Conservation (phyloP, 1,140 invertebrate species). For the Drosophila dunni region DNA sequence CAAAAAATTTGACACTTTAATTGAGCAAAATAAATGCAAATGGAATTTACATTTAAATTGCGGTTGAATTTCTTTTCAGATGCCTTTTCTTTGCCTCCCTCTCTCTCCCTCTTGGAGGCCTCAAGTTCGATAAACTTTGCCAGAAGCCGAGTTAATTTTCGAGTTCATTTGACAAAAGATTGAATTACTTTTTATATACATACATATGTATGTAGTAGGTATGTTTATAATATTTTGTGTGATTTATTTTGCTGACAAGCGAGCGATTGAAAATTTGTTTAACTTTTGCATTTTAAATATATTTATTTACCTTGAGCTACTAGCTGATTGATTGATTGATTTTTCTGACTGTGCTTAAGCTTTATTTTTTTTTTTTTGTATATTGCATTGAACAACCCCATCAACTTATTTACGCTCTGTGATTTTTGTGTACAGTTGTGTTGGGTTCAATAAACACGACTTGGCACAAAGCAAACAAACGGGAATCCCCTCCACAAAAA, state of each 20-base stretch:
- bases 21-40: not conserved
- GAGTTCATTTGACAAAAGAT: slow-evolving; percentile 17
- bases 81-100: not conserved
- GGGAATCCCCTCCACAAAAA: not conserved
- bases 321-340: slow-evolving; percentile 34
- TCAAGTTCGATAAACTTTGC: slow-evolving; percentile 2
- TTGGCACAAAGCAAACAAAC: slow-evolving; percentile 27
- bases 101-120: not conserved
- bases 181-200: slow-evolving; percentile 22
- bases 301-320: slow-evolving; percentile 26
- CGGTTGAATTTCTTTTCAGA: slow-evolving; percentile 1
- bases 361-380: not conserved
- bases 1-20: slow-evolving; percentile 16
- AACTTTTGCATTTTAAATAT: slow-evolving; percentile 31
- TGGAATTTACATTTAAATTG: slow-evolving; percentile 9
- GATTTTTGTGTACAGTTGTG: slow-evolving; percentile 38
- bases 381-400: slow-evolving; percentile 13
- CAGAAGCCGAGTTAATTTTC: slow-evolving; percentile 12
- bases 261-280: slow-evolving; percentile 16
- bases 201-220: not conserved
- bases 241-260: slow-evolving; percentile 17
- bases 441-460: slow-evolving; percentile 37
- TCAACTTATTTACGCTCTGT: slow-evolving; percentile 34
- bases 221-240: not conserved
- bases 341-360: slow-evolving; percentile 9